Evolutionary conservation across 35 echinoderm and acorn worm genomes (phyloP), one percentile per base, ranked within the genome.

Genomic region (Antedon bifida): DNA sequence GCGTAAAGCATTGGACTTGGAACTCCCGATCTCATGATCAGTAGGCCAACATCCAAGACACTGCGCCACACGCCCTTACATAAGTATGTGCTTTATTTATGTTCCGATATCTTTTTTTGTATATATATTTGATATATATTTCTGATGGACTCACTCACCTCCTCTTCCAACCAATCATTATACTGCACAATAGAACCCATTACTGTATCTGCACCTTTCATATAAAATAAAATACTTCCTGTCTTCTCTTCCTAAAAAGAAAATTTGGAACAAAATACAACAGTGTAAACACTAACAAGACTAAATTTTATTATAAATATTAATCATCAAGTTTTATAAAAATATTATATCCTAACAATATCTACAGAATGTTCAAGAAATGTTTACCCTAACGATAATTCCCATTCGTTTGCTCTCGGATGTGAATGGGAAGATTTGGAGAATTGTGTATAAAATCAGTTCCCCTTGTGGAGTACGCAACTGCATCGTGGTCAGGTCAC

Each of bases 161-260:
- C 94, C 84, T 97, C 94, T 74, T 97, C 94, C 23, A 97, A 75
- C 94, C 94, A 97, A 77, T 97, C 90, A 78, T 97, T 97, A 78
- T 97, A 97, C 74, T 97, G 94, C 46, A 97, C 94, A 75, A 97
- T 92, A 23, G 87, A 82, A 35, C 80, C 86, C 94, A 97, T 97
- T 17, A 97, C 90, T 13, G 90, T 89, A 84, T 97, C 94, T 0
- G 94, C 94, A 79, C 94, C 94, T 64, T 97, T 97, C 90, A 97
- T 87, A 46, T 83, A 90, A 74, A 97, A 97, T n/a, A 90, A 87
- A 76, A 97, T 92, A 33, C 92, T 84, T 21, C 94, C 94, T 26
- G 85, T 88, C 19, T 82, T 86, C 34, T 92, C 88, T 83, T 97
- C 94, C 94, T 97, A 78, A 21, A 79, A 89, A 78, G 21, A 83